A percentile compares a stretch with the other conserved stretches of the same genome.
phyloP scores from a whole-genome alignment of 2,888 invertebrate genomes.

The Drosophila acutilabella region DNA sequence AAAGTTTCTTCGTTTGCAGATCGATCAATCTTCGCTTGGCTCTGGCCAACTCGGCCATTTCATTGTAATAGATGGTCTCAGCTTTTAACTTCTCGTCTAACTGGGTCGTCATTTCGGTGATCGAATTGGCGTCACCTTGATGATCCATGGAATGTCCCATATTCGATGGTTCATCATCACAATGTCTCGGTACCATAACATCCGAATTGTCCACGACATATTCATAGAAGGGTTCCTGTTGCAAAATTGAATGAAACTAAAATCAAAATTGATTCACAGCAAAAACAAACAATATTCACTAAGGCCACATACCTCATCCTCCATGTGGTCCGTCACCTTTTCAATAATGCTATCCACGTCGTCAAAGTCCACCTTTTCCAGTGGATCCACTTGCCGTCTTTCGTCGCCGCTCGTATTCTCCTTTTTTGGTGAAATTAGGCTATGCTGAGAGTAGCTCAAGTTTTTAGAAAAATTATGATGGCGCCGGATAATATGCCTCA shows the following conservation, averaged over 20 bases:
- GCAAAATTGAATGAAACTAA: slow-evolving; percentile 47
- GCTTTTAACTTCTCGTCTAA: slow-evolving; percentile 75
- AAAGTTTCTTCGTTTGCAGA: slow-evolving; percentile 71
- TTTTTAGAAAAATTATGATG: slow-evolving; percentile 70
- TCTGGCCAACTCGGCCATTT: slow-evolving; percentile 76
- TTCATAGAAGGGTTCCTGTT: slow-evolving; percentile 69
- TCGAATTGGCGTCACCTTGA: slow-evolving; percentile 46
- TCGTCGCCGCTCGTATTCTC: slow-evolving; percentile 42
- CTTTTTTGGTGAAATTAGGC: slow-evolving; percentile 63
- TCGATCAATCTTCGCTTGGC: slow-evolving; percentile 71
- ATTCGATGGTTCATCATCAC: slow-evolving; percentile 55
- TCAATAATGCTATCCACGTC: slow-evolving; percentile 74
- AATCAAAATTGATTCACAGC: slow-evolving; percentile 21
- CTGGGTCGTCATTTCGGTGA: slow-evolving; percentile 62
- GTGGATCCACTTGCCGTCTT: slow-evolving; percentile 57
- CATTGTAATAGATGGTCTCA: slow-evolving; percentile 78
- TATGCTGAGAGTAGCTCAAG: slow-evolving; percentile 67
- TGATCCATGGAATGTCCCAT: slow-evolving; percentile 45
- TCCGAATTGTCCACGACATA: slow-evolving; percentile 70
- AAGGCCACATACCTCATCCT: slow-evolving; percentile 56
- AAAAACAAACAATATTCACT: not conserved
- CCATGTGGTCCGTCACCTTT: slow-evolving; percentile 67
- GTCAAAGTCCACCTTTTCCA: slow-evolving; percentile 72
- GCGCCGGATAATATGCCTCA: slow-evolving; percentile 70
- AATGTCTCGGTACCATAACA: slow-evolving; percentile 44